Evolutionary conservation across 2,888 invertebrate species (phyloP).

Genomic region (Volucella zonaria): DNA sequence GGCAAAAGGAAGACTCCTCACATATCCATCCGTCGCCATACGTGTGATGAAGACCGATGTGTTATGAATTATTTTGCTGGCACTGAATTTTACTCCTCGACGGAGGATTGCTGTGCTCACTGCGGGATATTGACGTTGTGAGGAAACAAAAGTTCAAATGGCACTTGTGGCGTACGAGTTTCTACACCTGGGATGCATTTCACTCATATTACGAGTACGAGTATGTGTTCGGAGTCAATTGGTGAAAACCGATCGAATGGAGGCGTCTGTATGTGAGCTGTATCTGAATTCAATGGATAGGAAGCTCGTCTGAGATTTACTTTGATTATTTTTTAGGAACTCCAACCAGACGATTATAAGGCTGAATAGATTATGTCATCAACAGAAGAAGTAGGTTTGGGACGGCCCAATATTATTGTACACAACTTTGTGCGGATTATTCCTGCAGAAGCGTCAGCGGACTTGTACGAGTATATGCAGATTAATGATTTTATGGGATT

Average conservation of each 20-base stretch:
- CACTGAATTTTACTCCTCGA: slow-evolving; percentile 46
- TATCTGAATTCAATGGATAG: no score
- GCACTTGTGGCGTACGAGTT: slow-evolving; percentile 50
- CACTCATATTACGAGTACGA: slow-evolving; percentile 46
- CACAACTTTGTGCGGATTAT: no score
- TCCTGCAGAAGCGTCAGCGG: no score
- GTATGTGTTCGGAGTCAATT: not conserved
- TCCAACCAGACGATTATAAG: no score
- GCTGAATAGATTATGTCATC: no score
- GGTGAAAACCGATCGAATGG: slow-evolving; percentile 19
- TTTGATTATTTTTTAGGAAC: no score
- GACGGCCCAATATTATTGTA: no score
- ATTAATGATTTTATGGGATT: no score
- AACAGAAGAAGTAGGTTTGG: no score
- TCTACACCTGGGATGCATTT: slow-evolving; percentile 25
- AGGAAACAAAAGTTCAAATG: slow-evolving; percentile 65
- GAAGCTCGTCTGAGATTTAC: no score
- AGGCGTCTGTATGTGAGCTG: not conserved
- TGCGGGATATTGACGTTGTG: slow-evolving; percentile 33
- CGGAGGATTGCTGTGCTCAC: slow-evolving; percentile 11
- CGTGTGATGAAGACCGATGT: slow-evolving; percentile 72
- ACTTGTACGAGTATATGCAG: no score
- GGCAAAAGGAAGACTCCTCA: slow-evolving; percentile 49
- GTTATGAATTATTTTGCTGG: slow-evolving; percentile 71
- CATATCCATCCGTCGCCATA: slow-evolving; percentile 25